These are phyloP conservation scores for Anas capensis DNA, from an alignment of 2,797 vertebrate genomes.

Conservation along the genomic window DNA sequence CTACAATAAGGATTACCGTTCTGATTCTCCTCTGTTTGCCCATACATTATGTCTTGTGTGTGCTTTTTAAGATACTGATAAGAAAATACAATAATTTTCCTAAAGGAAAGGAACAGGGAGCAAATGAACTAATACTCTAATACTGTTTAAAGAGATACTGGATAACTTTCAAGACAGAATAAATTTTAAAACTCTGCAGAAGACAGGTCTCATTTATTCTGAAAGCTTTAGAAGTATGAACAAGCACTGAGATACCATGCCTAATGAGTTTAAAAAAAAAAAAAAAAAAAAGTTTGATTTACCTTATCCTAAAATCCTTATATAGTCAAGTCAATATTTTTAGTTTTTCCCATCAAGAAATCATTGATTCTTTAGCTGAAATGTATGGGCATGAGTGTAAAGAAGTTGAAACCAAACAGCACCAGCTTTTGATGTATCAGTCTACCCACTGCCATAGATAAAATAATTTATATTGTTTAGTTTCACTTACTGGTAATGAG, in stretches of 20 bases:
- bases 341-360: background rate
- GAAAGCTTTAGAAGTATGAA: background rate
- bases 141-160: background rate
- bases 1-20: background rate
- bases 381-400: background rate
- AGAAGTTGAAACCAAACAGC: background rate
- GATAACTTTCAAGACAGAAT: background rate
- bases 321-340: background rate
- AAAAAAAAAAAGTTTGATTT: fast-evolving
- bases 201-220: background rate
- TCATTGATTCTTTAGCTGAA: background rate
- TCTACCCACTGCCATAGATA: background rate
- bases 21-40: background rate
- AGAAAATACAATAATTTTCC: background rate
- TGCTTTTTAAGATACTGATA: background rate
- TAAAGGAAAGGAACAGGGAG: background rate
- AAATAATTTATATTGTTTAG: background rate
- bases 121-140: background rate
- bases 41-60: background rate
- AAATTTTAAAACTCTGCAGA: background rate
- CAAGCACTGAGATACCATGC: background rate
- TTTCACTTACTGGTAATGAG: background rate
- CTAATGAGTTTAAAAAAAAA: background rate
- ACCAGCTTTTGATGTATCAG: background rate
- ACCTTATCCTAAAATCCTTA: background rate